Evolutionary conservation across 1,140 invertebrate genomes (phyloP).

Genomic region (Drosophila leontia): DNA sequence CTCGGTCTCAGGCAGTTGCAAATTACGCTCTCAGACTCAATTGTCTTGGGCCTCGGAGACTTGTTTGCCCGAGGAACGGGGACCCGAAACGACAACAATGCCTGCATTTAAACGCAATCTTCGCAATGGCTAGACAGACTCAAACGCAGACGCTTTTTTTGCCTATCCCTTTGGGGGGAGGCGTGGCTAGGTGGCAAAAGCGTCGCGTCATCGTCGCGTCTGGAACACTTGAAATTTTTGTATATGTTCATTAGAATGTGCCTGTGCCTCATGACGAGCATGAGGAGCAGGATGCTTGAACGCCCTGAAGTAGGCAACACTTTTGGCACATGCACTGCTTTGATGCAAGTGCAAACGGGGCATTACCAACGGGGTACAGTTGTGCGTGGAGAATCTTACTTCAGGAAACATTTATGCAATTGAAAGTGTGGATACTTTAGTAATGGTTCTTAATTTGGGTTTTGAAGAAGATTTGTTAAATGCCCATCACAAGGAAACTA

Average conservation of each 20-base stretch:
- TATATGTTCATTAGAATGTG: slow-evolving; percentile 79
- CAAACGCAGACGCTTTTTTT: slow-evolving; percentile 48
- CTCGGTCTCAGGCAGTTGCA: slow-evolving; percentile 77
- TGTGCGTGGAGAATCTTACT: slow-evolving; percentile 14
- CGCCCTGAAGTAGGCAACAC: slow-evolving; percentile 78
- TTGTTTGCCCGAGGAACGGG: slow-evolving; percentile 43
- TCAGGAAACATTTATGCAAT: neutral
- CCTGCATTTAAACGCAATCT: slow-evolving; percentile 80
- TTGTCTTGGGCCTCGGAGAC: slow-evolving; percentile 77
- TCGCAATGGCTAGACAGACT: slow-evolving; percentile 71
- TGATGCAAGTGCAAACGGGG: slow-evolving; percentile 18
- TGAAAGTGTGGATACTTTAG: neutral
- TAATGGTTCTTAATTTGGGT: neutral
- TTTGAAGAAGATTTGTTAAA: neutral
- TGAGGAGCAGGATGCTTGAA: slow-evolving; percentile 52
- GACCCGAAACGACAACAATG: slow-evolving; percentile 67
- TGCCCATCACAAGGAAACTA: neutral
- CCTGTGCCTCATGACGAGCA: slow-evolving; percentile 44
- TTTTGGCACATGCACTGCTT: slow-evolving; percentile 50
- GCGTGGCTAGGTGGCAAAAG: slow-evolving; percentile 64
- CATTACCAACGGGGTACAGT: slow-evolving; percentile 43
- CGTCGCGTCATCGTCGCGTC: slow-evolving; percentile 80
- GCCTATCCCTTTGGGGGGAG: slow-evolving; percentile 40
- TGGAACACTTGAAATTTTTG: slow-evolving; percentile 68
- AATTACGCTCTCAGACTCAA: slow-evolving; percentile 82